Evolutionary conservation across 2,888 invertebrate genomes (phyloP), one percentile per base, ranked within the genome.

Genomic region (Merodon equestris): DNA sequence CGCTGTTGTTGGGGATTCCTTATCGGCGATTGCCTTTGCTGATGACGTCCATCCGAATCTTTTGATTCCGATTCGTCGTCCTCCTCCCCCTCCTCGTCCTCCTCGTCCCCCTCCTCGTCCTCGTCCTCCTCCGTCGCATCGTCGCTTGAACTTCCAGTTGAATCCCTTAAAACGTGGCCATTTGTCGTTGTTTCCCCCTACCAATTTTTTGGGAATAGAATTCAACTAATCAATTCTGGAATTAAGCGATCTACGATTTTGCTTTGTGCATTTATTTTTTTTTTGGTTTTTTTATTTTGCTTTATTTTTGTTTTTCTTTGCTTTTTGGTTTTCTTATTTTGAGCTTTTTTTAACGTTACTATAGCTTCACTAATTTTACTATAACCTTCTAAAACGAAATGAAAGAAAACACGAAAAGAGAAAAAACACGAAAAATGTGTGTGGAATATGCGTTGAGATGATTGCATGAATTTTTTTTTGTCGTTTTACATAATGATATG

Each of bases 181-280:
- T 88, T 89, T 88, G 87, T 87, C 88, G 88, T 86, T 87, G 87
- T 86, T 89, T 89, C 89, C 89, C 89, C 89, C 89, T 89, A 88
- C 89, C 89, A 88, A 89, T 89, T 89, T 86, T 67, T 88, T 88
- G 86, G 88, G 88, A 88, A 88, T 88, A 88, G 88, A 89, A 87
- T 88, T 88, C 88, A 88, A 88, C 88, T 88, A 88, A 88, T 88
- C 88, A 83, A 83, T 82, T 82, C 73, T 83, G 83, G 83, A 83
- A 84, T 83, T 83, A 84, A 83, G 82, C 82, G 83, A 67, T 82
- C 68, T 76, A 60, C 64, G 56, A 61, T 56, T 82, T 73, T 68
- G 40, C 72, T 61, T 50, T 70, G 53, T 68, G 60, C 47, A 61
- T 38, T 54, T 48, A 45, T 63, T 47, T 61, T 38, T 50, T 19